Evolutionary conservation across 1,140 invertebrate genomes (phyloP), one percentile per base, ranked within the genome.

Genomic region (Calliphora vicina): DNA sequence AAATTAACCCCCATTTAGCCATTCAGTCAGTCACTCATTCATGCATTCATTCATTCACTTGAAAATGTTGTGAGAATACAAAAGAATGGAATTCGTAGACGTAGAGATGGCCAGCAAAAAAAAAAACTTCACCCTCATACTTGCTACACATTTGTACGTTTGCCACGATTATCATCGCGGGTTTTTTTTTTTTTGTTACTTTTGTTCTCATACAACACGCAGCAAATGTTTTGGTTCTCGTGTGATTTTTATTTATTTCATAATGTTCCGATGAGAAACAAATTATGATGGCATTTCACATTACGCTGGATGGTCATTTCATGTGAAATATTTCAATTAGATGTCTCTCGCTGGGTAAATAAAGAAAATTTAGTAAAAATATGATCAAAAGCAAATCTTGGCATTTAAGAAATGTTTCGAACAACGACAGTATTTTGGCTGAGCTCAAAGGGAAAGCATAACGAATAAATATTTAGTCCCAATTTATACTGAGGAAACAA

Each of bases 161-260:
- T 35, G 29, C 29, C 29, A 35, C 8, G 29, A 35, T 35, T 50
- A 50, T 50, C 45, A 50, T 50, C 15, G 45, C 10, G 45, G 1
- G 2, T 50, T 13, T 15, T 74, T 72, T 72, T 26, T 1, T 5
- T 8, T 72, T 72, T 72, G n/a, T n/a, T n/a, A n/a, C n/a, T n/a
- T 72, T 72, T 23, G 23, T 74, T 74, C 72, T 26, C 72, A 74
- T 74, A 26, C 72, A 17, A 26, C 72, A 12, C 45, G 15, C 72
- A 74, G 26, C 72, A 29, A 74, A 74, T 29, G 27, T 29, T 74
- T 74, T 74, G 72, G 72, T 74, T 74, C 72, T 74, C 72, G 72
- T 74, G 72, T 74, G 72, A 74, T 74, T 74, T 74, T 74, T 74
- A 23, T 74, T 74, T 74, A 17, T 12, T 35, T 29, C 27, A 26